A percentile compares a stretch with the other conserved stretches of the same genome.
These are phyloP conservation scores for Exephanes ischioxanthus DNA, from an alignment of 2,888 invertebrate species.

Conservation along the genomic window DNA sequence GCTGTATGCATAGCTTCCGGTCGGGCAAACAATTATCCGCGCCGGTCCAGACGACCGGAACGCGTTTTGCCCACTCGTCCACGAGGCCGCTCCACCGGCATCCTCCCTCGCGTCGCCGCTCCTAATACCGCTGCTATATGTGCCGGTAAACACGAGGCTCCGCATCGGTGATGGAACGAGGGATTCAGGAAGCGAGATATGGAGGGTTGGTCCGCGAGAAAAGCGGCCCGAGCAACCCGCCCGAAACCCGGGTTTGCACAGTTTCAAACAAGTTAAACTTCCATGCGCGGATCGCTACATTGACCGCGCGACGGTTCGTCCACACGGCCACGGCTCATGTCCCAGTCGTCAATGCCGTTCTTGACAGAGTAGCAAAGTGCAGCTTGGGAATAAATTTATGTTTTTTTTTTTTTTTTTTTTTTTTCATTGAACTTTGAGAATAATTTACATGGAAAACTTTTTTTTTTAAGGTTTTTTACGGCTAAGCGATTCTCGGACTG, in stretches of 20 bases:
- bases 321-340: no score
- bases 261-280: background rate
- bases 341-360: background rate
- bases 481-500: no score
- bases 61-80: constrained; percentile 75
- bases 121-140: constrained; percentile 14
- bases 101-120: constrained; percentile 31
- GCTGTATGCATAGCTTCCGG: constrained; percentile 79
- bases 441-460: background rate
- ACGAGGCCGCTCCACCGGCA: constrained; percentile 35
- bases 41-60: constrained; percentile 74
- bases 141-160: constrained; percentile 51
- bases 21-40: constrained; percentile 81
- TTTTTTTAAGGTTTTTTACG: no score
- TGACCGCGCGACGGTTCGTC: no score
- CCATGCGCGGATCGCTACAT: background rate
- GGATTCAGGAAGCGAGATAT: constrained; percentile 32
- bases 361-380: background rate
- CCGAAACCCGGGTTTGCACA: background rate
- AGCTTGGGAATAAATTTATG: background rate
- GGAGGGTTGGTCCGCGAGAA: constrained; percentile 2
- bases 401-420: background rate
- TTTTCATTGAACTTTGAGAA: background rate
- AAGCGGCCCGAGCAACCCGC: background rate
- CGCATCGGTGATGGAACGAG: constrained; percentile 35